Percentiles rank a stretch among this genome's conserved stretches.
These are phyloP conservation scores for Aphelenchoides avenae DNA, from an alignment of 1,140 invertebrate species.

Conservation along the genomic window DNA sequence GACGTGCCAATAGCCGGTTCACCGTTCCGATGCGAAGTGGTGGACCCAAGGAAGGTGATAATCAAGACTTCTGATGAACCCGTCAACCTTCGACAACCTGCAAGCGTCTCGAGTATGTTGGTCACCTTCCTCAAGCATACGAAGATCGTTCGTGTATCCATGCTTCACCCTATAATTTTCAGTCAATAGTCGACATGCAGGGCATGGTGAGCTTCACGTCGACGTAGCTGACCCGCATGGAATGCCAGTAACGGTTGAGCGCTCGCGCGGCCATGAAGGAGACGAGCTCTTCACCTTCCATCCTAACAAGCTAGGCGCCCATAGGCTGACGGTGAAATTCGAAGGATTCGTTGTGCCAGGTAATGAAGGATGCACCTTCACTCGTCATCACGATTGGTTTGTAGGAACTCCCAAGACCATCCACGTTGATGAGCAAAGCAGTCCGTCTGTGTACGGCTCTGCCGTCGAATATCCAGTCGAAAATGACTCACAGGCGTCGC, in stretches of 20 bases:
- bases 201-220: conserved; percentile 78
- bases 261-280: conserved; percentile 68
- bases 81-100: conserved; percentile 18
- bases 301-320: conserved; percentile 79
- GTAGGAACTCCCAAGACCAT: conserved; percentile 64
- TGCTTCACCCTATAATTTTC: conserved; percentile 18
- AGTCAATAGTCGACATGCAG: conserved; percentile 46
- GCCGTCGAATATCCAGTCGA: conserved; percentile 58
- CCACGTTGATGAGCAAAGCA: conserved; percentile 67
- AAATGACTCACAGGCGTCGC: conserved; percentile 60
- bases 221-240: conserved; percentile 82
- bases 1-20: conserved; percentile 86
- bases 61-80: background rate
- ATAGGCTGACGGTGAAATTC: conserved; percentile 80
- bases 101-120: too few relatives aligned
- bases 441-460: conserved; percentile 66
- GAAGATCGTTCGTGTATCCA: too few relatives aligned
- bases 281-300: conserved; percentile 74
- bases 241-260: conserved; percentile 76
- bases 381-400: conserved; percentile 8
- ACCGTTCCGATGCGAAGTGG: conserved; percentile 89
- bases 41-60: conserved; percentile 74
- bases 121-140: too few relatives aligned
- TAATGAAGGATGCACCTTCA: conserved; percentile 8
- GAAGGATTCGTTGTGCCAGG: conserved; percentile 71